These are phyloP conservation scores for Meiosimyza decipiens DNA, from an alignment of 2,888 invertebrate genomes.

Conservation along the genomic window DNA sequence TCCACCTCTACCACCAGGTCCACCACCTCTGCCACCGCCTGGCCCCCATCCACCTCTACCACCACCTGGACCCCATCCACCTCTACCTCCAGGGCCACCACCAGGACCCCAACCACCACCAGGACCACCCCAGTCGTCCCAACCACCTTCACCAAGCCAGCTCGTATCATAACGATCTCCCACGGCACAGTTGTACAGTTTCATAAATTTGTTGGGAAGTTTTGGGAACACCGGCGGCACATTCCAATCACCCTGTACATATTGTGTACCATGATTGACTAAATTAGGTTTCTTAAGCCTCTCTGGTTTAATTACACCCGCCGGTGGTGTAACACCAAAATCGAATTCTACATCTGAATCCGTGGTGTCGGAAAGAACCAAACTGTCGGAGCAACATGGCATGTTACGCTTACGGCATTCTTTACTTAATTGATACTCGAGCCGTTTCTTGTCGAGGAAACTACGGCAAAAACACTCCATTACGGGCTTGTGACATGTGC, in stretches of 20 bases:
- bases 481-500: constrained; percentile 69
- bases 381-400: constrained; percentile 48
- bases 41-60: constrained; percentile 16
- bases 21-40: constrained; percentile 17
- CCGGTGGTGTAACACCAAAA: constrained; percentile 79
- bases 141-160: constrained; percentile 34
- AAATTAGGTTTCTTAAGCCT: constrained; percentile 68
- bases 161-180: constrained; percentile 51
- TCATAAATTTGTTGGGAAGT: constrained; percentile 54
- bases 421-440: constrained; percentile 68
- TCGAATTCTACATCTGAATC: constrained; percentile 74
- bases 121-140: constrained; percentile 41
- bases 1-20: constrained; percentile 24
- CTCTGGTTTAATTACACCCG: constrained; percentile 74
- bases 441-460: constrained; percentile 67
- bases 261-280: constrained; percentile 73
- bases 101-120: constrained; percentile 34
- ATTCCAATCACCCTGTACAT: constrained; percentile 70
- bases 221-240: constrained; percentile 51
- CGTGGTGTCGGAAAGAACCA: constrained; percentile 61
- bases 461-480: constrained; percentile 59
- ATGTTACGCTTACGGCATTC: constrained; percentile 59
- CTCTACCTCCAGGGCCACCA: constrained; percentile 38
- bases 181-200: constrained; percentile 53
- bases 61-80: constrained; percentile 22